phyloP scores from a whole-genome alignment of 1,140 invertebrate genomes.

The Octopus sinensis region DNA sequence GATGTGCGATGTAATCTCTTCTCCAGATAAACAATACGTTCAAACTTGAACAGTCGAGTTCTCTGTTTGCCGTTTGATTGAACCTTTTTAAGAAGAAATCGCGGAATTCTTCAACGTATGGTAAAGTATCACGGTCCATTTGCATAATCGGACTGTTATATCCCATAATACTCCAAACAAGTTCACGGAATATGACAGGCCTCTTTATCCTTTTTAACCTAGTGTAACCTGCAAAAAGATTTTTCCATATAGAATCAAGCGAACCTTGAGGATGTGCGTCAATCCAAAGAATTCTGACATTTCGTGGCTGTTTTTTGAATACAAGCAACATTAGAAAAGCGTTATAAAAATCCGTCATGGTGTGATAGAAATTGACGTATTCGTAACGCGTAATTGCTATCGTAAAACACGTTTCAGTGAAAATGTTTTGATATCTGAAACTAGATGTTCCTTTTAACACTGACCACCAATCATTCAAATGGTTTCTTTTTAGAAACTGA shows the following conservation, averaged over 20 bases:
- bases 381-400: conserved; percentile 47
- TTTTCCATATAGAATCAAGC: conserved; percentile 45
- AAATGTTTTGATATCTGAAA: conserved; percentile 10
- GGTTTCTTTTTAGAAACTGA: conserved; percentile 26
- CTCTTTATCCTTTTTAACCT: conserved; percentile 24
- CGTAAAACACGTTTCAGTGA: conserved; percentile 27
- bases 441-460: conserved; percentile 18
- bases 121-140: conserved; percentile 27
- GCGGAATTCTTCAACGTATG: conserved; percentile 48
- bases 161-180: conserved; percentile 47
- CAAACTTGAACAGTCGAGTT: conserved; percentile 36
- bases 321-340: conserved; percentile 47
- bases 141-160: conserved; percentile 48
- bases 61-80: conserved; percentile 9
- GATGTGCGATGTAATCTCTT: conserved; percentile 47
- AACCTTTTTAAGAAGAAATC: conserved; percentile 44
- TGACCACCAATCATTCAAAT: conserved; percentile 33
- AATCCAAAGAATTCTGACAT: conserved; percentile 41
- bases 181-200: conserved; percentile 25
- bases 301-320: conserved; percentile 34
- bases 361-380: conserved; percentile 54
- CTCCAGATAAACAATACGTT: conserved; percentile 47
- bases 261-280: conserved; percentile 46
- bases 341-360: conserved; percentile 54
- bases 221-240: conserved; percentile 38